These are phyloP conservation scores for Drosophila acutilabella DNA, from an alignment of 2,888 invertebrate genomes.

Conservation along the genomic window DNA sequence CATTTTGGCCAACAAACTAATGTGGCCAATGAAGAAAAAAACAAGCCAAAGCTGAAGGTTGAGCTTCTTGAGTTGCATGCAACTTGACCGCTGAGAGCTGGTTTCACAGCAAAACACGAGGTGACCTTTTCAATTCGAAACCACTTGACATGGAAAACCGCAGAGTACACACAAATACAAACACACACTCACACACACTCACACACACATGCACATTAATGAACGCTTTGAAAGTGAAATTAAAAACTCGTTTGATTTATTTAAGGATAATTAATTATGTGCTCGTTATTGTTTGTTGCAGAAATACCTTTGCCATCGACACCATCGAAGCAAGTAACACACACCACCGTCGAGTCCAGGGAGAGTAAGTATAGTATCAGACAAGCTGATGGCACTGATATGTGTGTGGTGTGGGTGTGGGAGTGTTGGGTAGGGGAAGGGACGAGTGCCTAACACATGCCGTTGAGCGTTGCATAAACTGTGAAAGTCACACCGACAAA, in stretches of 20 bases:
- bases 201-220: constrained; percentile 3
- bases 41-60: neutral
- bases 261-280: constrained; percentile 76
- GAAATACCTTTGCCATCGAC: constrained; percentile 95
- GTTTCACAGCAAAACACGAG: neutral
- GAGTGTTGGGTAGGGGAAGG: neutral
- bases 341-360: constrained; percentile 84
- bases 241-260: constrained; percentile 60
- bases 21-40: constrained; percentile 35
- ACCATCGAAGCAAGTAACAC: constrained; percentile 89
- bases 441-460: constrained; percentile 63
- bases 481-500: constrained; percentile 76
- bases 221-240: constrained; percentile 41
- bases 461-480: constrained; percentile 65
- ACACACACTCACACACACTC: too few relatives aligned
- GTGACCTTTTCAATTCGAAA: constrained; percentile 44
- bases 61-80: constrained; percentile 39
- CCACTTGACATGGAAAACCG: constrained; percentile 61
- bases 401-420: constrained; percentile 9
- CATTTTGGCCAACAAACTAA: constrained; percentile 40
- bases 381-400: constrained; percentile 41
- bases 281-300: constrained; percentile 85
- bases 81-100: constrained; percentile 41
- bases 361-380: constrained; percentile 84
- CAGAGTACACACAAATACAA: constrained; percentile 13